A percentile compares a stretch with the other conserved stretches of the same genome.
Conservation (phyloP, 2,797 vertebrate species). For the Microctenopoma steveboyesi region DNA sequence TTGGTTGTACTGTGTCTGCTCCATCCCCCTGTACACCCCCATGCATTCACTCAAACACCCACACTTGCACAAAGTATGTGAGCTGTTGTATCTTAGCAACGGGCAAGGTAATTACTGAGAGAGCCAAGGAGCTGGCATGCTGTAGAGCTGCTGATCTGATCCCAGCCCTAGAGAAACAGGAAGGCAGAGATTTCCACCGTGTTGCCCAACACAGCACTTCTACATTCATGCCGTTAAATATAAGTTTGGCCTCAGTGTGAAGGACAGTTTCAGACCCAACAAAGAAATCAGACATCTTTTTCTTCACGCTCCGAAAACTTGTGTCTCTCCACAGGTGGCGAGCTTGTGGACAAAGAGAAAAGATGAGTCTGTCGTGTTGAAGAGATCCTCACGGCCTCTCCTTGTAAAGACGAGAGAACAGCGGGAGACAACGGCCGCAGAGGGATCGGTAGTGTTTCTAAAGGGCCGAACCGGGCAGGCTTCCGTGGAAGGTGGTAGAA, state of each 20-base stretch:
- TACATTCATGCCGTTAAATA: constrained; percentile 31
- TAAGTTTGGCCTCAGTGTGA: constrained; percentile 33
- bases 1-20: constrained; percentile 74
- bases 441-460: constrained; percentile 68
- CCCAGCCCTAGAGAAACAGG: constrained; percentile 74
- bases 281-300: constrained; percentile 50
- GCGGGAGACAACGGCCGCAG: constrained; percentile 56
- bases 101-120: constrained; percentile 85
- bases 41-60: constrained; percentile 83
- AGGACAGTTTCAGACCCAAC: constrained; percentile 9
- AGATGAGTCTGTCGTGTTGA: constrained; percentile 80
- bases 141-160: constrained; percentile 82
- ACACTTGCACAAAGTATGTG: constrained; percentile 84
- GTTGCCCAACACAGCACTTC: constrained; percentile 67
- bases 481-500: constrained; percentile 65
- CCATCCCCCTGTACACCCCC: constrained; percentile 75
- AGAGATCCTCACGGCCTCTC: constrained; percentile 72
- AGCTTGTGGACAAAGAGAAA: constrained; percentile 74
- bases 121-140: constrained; percentile 84
- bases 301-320: constrained; percentile 51
- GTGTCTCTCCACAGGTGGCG: constrained; percentile 76
- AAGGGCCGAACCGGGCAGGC: constrained; percentile 62
- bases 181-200: constrained; percentile 72
- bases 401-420: constrained; percentile 74
- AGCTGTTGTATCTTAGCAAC: constrained; percentile 86